These are phyloP conservation scores for Proterorhinus semilunaris DNA, from an alignment of 2,113 vertebrate genomes.

Conservation along the genomic window DNA sequence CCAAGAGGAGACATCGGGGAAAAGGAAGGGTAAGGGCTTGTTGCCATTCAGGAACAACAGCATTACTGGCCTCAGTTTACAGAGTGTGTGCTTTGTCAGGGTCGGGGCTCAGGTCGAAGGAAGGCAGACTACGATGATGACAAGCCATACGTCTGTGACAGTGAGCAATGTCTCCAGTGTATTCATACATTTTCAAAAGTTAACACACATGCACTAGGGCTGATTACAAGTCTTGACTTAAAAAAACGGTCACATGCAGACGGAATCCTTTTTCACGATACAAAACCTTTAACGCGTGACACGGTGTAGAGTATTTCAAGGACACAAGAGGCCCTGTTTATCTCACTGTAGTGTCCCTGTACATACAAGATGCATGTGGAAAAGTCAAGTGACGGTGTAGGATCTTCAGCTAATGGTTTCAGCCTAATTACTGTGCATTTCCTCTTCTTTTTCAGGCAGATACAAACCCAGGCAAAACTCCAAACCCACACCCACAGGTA, in stretches of 20 bases:
- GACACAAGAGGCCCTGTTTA: slow-evolving; percentile 7
- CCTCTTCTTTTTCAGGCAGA: slow-evolving; percentile 83
- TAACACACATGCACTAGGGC: too few species aligned
- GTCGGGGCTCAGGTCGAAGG: slow-evolving; percentile 89
- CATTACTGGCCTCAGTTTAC: background rate
- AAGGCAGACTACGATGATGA: slow-evolving; percentile 89
- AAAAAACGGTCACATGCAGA: too few species aligned
- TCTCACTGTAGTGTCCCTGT: slow-evolving; percentile 21
- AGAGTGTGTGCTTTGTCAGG: slow-evolving; percentile 70
- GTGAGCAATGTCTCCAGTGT: slow-evolving; percentile 78
- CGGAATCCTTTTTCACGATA: background rate
- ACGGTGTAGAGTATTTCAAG: background rate
- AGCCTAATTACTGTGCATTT: slow-evolving; percentile 31
- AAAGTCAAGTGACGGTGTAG: slow-evolving; percentile 22
- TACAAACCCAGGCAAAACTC: slow-evolving; percentile 87
- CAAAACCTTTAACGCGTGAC: slow-evolving; percentile 4
- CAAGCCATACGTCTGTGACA: slow-evolving; percentile 98
- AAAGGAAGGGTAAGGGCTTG: slow-evolving; percentile 89
- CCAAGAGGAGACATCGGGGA: slow-evolving; percentile 92
- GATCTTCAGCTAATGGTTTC: slow-evolving; percentile 29
- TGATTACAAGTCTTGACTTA: too few species aligned
- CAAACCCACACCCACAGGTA: slow-evolving; percentile 81
- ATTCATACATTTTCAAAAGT: background rate
- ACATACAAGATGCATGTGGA: slow-evolving; percentile 46
- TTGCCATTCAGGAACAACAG: background rate